Conservation (phyloP, 2,797 vertebrate species). For the Gymnothorax javanicus region DNA sequence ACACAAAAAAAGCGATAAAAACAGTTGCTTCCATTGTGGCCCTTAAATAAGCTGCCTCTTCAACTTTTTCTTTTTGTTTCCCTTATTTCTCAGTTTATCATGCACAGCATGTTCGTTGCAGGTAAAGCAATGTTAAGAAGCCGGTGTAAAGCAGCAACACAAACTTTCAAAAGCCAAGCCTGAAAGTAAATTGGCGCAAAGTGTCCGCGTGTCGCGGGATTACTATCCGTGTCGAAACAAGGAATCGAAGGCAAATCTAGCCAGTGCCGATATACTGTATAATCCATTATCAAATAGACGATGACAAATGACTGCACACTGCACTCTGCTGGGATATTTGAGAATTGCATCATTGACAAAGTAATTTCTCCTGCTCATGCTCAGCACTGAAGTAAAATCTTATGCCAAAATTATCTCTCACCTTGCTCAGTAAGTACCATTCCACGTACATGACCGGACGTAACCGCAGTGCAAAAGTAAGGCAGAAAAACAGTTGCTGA, state of each 20-base stretch:
- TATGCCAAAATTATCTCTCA: too few species aligned
- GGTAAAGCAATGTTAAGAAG: too few species aligned
- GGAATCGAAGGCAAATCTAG: background rate
- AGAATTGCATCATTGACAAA: background rate
- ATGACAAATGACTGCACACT: background rate
- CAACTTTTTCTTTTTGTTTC: background rate
- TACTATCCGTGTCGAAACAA: background rate
- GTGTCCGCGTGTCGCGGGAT: background rate
- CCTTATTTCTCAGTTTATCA: background rate
- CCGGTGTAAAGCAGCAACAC: too few species aligned
- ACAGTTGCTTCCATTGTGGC: too few species aligned
- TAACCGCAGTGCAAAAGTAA: background rate
- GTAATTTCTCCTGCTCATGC: background rate
- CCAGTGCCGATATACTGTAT: background rate
- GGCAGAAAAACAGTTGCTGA: background rate
- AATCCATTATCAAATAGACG: background rate
- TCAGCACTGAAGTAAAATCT: background rate
- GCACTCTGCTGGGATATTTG: background rate
- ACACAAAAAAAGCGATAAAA: too few species aligned
- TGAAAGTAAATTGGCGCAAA: background rate
- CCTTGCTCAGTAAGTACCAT: too few species aligned
- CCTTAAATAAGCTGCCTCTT: background rate
- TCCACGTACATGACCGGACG: too few species aligned
- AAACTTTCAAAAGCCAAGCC: background rate
- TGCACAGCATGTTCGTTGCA: too few species aligned